A percentile compares a stretch with the other conserved stretches of the same genome.
These are phyloP conservation scores for Nothura maculosa DNA, from an alignment of 2,797 vertebrate genomes.

Conservation along the genomic window DNA sequence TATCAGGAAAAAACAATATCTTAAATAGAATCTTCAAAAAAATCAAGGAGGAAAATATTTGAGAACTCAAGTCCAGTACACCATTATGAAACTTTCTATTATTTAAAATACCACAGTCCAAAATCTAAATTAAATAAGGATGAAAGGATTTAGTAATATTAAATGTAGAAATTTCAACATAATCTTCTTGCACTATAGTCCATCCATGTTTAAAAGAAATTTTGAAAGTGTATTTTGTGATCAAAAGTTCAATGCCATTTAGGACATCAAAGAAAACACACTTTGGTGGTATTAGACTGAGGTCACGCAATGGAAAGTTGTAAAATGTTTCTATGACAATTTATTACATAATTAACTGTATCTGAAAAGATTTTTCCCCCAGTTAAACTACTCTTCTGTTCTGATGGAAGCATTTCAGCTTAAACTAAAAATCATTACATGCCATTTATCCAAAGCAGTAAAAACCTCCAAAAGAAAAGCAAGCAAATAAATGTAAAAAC, in stretches of 20 bases:
- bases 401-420: background rate
- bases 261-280: background rate
- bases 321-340: background rate
- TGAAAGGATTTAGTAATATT: background rate
- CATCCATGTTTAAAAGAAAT: background rate
- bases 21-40: conserved; percentile 32
- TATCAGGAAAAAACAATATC: conserved; percentile 23
- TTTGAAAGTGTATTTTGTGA: background rate
- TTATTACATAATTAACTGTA: background rate
- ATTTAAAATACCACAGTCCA: background rate
- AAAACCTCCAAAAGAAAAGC: background rate
- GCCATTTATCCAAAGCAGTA: background rate
- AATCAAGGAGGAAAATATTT: background rate
- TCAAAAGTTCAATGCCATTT: background rate
- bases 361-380: background rate
- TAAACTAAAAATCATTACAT: background rate
- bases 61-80: background rate
- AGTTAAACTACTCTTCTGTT: background rate
- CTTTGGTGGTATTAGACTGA: background rate
- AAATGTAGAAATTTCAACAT: background rate
- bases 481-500: background rate
- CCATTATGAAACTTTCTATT: background rate
- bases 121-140: background rate
- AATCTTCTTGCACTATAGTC: background rate
- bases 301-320: background rate